These are phyloP conservation scores for Physella acuta DNA, from an alignment of 1,140 invertebrate species.

Conservation along the genomic window DNA sequence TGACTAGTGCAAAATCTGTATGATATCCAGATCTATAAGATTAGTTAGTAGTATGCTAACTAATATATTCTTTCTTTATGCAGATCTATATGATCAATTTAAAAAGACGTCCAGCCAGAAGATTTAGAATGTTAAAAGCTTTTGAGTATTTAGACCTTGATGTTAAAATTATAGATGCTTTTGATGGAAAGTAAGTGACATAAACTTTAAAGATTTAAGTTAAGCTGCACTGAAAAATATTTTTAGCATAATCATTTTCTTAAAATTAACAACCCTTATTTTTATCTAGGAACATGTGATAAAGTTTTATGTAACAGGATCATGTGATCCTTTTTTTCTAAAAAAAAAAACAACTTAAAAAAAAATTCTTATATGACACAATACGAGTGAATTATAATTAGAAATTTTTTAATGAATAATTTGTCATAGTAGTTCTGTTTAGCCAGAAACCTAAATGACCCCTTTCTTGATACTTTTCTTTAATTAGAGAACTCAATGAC, in stretches of 20 bases:
- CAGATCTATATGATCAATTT: slow-evolving; percentile 89
- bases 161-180: slow-evolving; percentile 74
- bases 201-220: background rate
- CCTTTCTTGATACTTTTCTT: background rate
- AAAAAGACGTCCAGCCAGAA: slow-evolving; percentile 75
- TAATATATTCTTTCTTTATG: slow-evolving; percentile 12
- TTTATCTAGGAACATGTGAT: too few relatives aligned
- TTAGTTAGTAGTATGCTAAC: background rate
- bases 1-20: too few relatives aligned
- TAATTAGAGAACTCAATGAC: slow-evolving; percentile 65
- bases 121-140: slow-evolving; percentile 74
- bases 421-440: too few relatives aligned
- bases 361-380: too few relatives aligned
- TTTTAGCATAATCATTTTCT: background rate
- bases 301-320: too few relatives aligned
- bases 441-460: too few relatives aligned
- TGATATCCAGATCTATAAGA: too few relatives aligned
- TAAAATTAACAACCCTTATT: too few relatives aligned
- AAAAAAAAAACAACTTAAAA: too few relatives aligned
- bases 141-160: slow-evolving; percentile 81
- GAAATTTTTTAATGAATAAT: too few relatives aligned
- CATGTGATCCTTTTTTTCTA: too few relatives aligned
- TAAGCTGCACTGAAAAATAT: background rate
- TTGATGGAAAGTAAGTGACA: slow-evolving; percentile 79
- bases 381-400: too few relatives aligned